A percentile compares a stretch with the other conserved stretches of the same genome.
These are phyloP conservation scores for Muschampia plurimacula DNA, from an alignment of 2,888 invertebrate genomes.

Conservation along the genomic window DNA sequence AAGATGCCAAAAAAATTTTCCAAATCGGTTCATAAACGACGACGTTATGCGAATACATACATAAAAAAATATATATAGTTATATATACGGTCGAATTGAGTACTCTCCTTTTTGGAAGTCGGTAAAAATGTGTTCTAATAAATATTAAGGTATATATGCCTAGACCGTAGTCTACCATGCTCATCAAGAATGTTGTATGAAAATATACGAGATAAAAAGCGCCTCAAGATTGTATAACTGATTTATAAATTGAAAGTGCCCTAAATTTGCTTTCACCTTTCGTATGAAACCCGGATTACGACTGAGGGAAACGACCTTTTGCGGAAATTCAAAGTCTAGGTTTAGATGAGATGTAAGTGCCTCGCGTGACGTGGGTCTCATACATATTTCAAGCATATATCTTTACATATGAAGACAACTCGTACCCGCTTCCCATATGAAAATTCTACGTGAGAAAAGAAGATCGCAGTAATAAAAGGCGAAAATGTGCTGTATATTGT, in stretches of 20 bases:
- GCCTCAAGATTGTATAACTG: not conserved
- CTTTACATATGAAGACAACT: slow-evolving; percentile 31
- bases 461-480: slow-evolving; percentile 5
- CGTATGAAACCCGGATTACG: slow-evolving; percentile 13
- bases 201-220: too few relatives aligned
- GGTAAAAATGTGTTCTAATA: too few relatives aligned
- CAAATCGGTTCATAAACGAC: too few relatives aligned
- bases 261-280: not conserved
- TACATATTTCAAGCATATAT: slow-evolving; percentile 36
- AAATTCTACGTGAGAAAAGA: slow-evolving; percentile 18
- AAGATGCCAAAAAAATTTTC: too few relatives aligned
- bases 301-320: slow-evolving; percentile 20
- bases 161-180: too few relatives aligned
- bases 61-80: too few relatives aligned
- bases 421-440: slow-evolving; percentile 24
- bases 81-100: too few relatives aligned
- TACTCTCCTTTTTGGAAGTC: too few relatives aligned
- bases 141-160: too few relatives aligned
- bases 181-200: too few relatives aligned
- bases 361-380: slow-evolving; percentile 31
- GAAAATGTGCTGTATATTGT: not conserved
- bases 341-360: slow-evolving; percentile 35
- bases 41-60: too few relatives aligned
- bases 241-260: not conserved
- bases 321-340: slow-evolving; percentile 37